Base-by-base conservation (phyloP, 1,140 invertebrate species). In the Centruroides vittatus region DNA sequence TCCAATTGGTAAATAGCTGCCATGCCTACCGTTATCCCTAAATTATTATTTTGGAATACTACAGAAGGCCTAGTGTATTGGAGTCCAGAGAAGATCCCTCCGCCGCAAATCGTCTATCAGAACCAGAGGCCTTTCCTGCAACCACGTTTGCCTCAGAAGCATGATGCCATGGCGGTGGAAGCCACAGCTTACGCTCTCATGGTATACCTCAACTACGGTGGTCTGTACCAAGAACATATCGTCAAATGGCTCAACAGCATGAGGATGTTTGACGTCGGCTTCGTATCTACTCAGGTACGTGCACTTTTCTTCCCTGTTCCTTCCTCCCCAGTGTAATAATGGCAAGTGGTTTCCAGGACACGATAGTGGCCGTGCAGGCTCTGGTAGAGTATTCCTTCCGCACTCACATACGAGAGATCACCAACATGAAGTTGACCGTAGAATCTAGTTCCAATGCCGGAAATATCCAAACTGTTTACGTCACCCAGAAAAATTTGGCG, bases 161-260 rank as follows among this genome's bases (percentile, higher is more conserved):
- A 68, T 51, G 75, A 79, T 61, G 73, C 76, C 4, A 60, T 75
- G 10, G 77, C 76, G 4, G 74, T 82, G 0, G 80, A 82, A 68
- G 73, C 79, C 0, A 81, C 81, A 4, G 74, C 80, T 0, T 83
- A 82, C 69, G 82, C 80, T 4, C 69, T 84, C 4, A 68, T 83
- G 59, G 74, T 77, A 1, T 78, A 80, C 58, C 68, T 78, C 10
- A 67, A 70, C 3, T 65, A 73, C 10, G 76, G 78, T 48, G 78
- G 77, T 3, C 66, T 78, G 36, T 72, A 72, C 12, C 56, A 60
- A 35, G 63, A 66, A 56, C 65, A 73, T 50, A 79, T 81, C 60
- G 81, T 83, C 59, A 69, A 73, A 51, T 83, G 81, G 81, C 68
- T 84, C 4, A 79, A 79, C 65, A 75, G 75, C 4, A 79, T 82